Evolutionary conservation across 2,797 vertebrate genomes (phyloP).

Genomic region (Tapirus indicus): DNA sequence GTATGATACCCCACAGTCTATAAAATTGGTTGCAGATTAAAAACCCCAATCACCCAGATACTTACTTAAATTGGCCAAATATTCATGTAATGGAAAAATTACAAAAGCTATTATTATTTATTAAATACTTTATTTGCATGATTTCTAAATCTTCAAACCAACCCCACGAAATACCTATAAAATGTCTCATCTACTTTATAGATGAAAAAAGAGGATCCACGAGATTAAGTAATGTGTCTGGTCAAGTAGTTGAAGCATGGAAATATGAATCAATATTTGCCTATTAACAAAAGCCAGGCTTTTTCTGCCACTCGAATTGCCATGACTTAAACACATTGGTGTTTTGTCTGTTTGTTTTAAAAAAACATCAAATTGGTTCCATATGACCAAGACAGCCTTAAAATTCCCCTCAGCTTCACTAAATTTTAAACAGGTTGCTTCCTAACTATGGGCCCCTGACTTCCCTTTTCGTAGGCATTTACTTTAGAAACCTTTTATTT

Average conservation of each 20-base stretch:
- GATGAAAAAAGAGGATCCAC: neutral
- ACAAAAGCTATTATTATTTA: neutral
- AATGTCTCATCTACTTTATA: neutral
- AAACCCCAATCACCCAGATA: neutral
- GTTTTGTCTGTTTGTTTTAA: neutral
- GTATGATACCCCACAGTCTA: neutral
- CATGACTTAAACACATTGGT: neutral
- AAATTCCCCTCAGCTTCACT: neutral
- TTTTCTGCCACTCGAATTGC: neutral
- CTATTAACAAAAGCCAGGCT: neutral
- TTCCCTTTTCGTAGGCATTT: neutral
- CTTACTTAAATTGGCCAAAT: neutral
- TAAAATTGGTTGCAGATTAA: neutral
- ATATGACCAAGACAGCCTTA: neutral
- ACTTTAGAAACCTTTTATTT: neutral
- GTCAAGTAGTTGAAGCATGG: neutral
- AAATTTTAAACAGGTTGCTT: neutral
- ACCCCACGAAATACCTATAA: neutral
- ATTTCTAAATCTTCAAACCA: conserved; percentile 31
- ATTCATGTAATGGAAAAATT: neutral
- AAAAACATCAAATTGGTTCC: neutral
- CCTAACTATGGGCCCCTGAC: neutral
- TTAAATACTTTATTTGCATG: neutral
- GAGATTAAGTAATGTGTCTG: neutral
- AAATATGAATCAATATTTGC: neutral